Conservation (phyloP, 2,888 invertebrate species). For the Agonopterix arenella region DNA sequence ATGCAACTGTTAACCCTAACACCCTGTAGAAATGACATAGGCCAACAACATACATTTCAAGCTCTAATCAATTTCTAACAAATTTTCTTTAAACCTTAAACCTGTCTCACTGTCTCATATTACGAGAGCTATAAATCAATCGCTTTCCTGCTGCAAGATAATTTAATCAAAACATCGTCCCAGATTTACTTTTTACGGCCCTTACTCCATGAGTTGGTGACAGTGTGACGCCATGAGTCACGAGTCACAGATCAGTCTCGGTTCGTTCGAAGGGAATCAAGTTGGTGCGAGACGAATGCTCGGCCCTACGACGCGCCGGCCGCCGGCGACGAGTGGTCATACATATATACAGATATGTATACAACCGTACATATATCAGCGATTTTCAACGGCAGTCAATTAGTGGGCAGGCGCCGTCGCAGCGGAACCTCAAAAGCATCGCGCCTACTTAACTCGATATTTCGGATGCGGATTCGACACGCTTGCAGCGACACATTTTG, state of each 20-base stretch:
- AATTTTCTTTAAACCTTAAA: neutral
- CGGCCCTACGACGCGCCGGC: slow-evolving; percentile 32
- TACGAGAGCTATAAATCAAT: slow-evolving; percentile 1
- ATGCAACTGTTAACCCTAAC: too few relatives aligned
- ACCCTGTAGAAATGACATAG: too few relatives aligned
- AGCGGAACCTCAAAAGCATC: slow-evolving; percentile 23
- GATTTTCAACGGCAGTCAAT: slow-evolving; percentile 64
- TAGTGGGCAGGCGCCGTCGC: slow-evolving; percentile 38
- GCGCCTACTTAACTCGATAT: slow-evolving; percentile 5
- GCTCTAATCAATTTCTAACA: too few relatives aligned
- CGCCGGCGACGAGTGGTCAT: slow-evolving; percentile 39
- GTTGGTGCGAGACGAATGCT: slow-evolving; percentile 48
- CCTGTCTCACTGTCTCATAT: too few relatives aligned
- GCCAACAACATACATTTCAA: too few relatives aligned
- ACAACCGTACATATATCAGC: slow-evolving; percentile 45
- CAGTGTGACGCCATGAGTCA: slow-evolving; percentile 8
- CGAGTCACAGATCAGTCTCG: slow-evolving; percentile 32
- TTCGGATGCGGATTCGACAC: neutral
- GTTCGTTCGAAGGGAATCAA: slow-evolving; percentile 41
- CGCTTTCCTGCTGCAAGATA: slow-evolving; percentile 1
- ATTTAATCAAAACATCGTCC: slow-evolving; percentile 13
- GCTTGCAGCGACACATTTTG: too few relatives aligned
- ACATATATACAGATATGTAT: slow-evolving; percentile 20
- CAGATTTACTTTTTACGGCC: slow-evolving; percentile 13
- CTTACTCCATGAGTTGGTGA: slow-evolving; percentile 2